Evolutionary conservation across 2,113 vertebrate species (phyloP), one percentile per base, ranked within the genome.

Genomic region (Microcebus jonahi): DNA sequence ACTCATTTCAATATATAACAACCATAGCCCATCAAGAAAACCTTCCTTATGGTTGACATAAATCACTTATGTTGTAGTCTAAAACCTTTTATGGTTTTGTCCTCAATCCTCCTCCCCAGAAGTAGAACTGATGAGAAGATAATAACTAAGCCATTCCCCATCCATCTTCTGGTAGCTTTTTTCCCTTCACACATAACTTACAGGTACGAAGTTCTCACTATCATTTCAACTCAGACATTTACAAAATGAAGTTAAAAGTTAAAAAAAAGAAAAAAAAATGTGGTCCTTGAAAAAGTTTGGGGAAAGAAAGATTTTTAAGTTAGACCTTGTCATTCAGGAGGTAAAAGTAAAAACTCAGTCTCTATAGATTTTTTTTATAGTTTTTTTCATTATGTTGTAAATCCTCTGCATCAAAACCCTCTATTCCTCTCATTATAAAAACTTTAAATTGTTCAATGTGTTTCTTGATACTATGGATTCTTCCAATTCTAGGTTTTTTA

Each of bases 1-100:
- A 93, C 8, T 73, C 55, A 79, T 85, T 81, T 63, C 59, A 85
- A 34, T n/a, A 10, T 95, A 95, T 97, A 94, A 89, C 48, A 93
- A 45, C 20, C 15, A 90, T 86, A 86, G 73, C 48, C 65, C 77
- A 85, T 79, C 42, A 76, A 81, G 81, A 73, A 94, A 70, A 87
- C 89, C 34, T 92, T 94, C 50, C n/a, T 73, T 80, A 83, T 75
- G 57, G 36, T 71, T 89, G 59, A 91, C 11, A 93, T 94, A 94
- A 93, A 90, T 96, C 91, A 85, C 8, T 96, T 50, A 67, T 53
- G 61, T 27, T 67, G 0, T 79, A 82, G 55, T 53, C 31, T 79
- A 71, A 59, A 91, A 18, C 9, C 63, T 57, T 88, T 93, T 88
- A 91, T 4, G 8, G 34, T 55, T 95, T 91, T 75, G 42, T 82